A percentile compares a stretch with the other conserved stretches of the same genome.
Evolutionary conservation across 1,140 invertebrate species (phyloP).

Genomic region (Apis laboriosa): DNA sequence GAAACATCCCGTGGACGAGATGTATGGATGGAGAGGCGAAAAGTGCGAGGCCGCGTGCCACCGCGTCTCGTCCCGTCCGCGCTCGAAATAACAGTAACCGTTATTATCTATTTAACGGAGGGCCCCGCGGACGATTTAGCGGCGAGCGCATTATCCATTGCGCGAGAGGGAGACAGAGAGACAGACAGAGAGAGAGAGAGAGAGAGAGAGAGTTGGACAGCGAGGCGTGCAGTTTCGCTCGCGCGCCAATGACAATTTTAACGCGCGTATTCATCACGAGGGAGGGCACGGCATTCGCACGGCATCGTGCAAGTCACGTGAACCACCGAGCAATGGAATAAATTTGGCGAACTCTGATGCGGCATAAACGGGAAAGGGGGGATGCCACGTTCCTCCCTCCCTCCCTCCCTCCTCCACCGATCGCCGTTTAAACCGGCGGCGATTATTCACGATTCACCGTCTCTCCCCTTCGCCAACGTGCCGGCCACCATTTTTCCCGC

Average conservation of each 20-base stretch:
- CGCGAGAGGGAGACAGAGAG: neutral
- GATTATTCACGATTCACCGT: conserved; percentile 67
- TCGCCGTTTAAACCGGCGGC: conserved; percentile 67
- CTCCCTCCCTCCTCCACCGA: conserved; percentile 55
- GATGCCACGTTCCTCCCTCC: neutral
- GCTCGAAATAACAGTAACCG: conserved; percentile 40
- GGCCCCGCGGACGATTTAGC: conserved; percentile 38
- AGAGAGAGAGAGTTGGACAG: neutral
- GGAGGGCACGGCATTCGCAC: conserved; percentile 41
- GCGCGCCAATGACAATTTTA: conserved; percentile 63
- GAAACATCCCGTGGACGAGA: neutral
- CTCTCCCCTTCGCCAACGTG: conserved; percentile 26
- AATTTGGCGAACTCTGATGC: conserved; percentile 73
- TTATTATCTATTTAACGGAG: conserved; percentile 54
- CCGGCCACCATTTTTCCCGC: conserved; percentile 60
- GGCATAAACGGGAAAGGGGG: conserved; percentile 62
- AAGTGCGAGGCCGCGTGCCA: neutral
- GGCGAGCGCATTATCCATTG: conserved; percentile 46
- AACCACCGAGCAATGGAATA: conserved; percentile 67
- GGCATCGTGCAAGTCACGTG: conserved; percentile 56
- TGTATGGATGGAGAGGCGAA: neutral
- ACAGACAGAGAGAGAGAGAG: neutral
- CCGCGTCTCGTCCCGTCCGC: neutral
- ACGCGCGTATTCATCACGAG: conserved; percentile 69
- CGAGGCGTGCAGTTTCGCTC: conserved; percentile 33